Base-by-base conservation (phyloP, 1,140 invertebrate species). In the Babylonia areolata region DNA sequence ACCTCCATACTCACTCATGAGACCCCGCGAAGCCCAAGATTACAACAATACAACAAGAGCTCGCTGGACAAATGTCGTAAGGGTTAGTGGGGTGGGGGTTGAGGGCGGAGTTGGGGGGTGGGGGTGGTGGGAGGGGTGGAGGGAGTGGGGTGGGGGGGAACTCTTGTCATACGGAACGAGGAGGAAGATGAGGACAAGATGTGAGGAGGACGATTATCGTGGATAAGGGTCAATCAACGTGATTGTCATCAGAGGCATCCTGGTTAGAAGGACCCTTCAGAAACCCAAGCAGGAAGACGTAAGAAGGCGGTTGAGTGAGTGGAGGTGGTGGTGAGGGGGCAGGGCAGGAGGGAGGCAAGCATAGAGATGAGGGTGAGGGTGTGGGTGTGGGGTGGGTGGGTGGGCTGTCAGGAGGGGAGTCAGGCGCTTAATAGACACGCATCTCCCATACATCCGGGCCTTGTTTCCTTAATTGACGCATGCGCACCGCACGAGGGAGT, bases 401-500 rank as follows among this genome's bases (percentile, higher is more conserved):
- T n/a, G n/a, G n/a, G 1, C 46, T 0, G 9, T 51, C 2, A 12
- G 46, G 17, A n/a, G 28, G 28, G 58, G 58, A 64, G 15, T 64
- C 58, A 40, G 37, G 75, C 37, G 75, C 40, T 40, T 77, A 77
- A 77, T 77, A 77, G 75, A 77, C 75, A 77, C 75, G 75, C 75
- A 77, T 42, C 75, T 77, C 28, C 39, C 75, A 77, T 77, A 77
- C 75, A 77, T 77, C 75, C 75, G 75, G 75, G 75, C 75, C 73
- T 28, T 42, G 75, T 40, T 77, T 40, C 75, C 37, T 77, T 77
- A 77, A 77, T 77, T 77, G 75, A 77, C 75, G 75, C 75, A 77
- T 77, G 75, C 75, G 75, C 75, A 77, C 75, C 75, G 75, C 75
- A 77, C 75, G 28, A n/a, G n/a, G 28, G 33, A 40, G 75, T 40